Base-by-base conservation (phyloP, 2,797 vertebrate species). In the Pyrrhura leucotis region DNA sequence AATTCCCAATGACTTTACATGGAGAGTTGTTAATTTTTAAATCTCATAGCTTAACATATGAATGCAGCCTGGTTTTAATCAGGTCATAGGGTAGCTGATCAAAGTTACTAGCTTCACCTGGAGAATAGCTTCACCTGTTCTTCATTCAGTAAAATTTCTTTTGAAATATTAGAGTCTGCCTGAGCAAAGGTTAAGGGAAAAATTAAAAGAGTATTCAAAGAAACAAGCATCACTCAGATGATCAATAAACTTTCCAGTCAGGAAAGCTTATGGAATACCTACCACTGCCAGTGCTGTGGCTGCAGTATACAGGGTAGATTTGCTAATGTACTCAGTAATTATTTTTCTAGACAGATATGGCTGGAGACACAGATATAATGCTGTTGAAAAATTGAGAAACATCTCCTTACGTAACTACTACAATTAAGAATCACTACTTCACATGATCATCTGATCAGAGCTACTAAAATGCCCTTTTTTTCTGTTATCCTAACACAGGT, bases 101-200 rank as follows among this genome's bases (percentile, higher is more conserved):
- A 50, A 72, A 85, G 58, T 91, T 89, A 87, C 92, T 88, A 88
- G 31, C 73, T 78, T 85, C 89, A 93, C 51, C 66, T 84, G 39
- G 39, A 85, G 45, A 35, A 35, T 81, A 92, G 65, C 21, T 22
- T 45, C 44, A 45, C 44, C 44, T 37, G 42, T 65, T 83, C 65
- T 65, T 93, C 42, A 62, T 90, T 78, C 42, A 74, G 8, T 68
- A 88, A 72, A 75, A 72, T 78, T 59, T 75, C 72, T 95, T 79
- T 84, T 92, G 76, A 96, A 89, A 33, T 67, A 81, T 54, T 45
- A 48, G 63, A 39, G 25, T 67, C 51, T 86, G 22, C 22, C 31
- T 44, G 29, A 56, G 10, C 50, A 91, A 83, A 75, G 6, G 5
- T 14, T 61, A 39, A 56, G 12, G 16, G 23, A 71, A 80, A 79